Evolutionary conservation across 2,888 invertebrate species (phyloP).

Genomic region (Dynastes grantii): DNA sequence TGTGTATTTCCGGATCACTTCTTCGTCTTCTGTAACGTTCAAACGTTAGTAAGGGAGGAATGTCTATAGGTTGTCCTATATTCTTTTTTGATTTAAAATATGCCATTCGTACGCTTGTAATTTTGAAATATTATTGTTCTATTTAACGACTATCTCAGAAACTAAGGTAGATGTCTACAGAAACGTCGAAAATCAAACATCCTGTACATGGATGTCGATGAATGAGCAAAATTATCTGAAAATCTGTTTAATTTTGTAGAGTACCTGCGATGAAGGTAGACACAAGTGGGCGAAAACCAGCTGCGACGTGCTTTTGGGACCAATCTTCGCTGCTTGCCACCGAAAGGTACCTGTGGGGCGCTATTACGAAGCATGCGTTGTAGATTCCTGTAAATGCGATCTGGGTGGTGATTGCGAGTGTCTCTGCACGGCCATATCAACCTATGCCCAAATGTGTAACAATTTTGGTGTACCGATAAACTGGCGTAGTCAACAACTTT

Average conservation of each 20-base stretch:
- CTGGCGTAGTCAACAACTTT: conserved; percentile 15
- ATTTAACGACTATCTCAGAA: too few species aligned
- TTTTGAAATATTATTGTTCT: too few species aligned
- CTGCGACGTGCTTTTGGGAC: not conserved
- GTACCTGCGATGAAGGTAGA: not conserved
- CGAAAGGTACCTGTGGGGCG: not conserved
- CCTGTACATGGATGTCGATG: not conserved
- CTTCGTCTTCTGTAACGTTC: too few species aligned
- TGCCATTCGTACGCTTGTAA: too few species aligned
- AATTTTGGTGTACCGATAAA: conserved; percentile 18
- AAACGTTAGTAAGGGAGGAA: too few species aligned
- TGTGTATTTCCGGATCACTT: too few species aligned
- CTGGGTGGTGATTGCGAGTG: conserved; percentile 24
- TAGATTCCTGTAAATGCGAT: conserved; percentile 30
- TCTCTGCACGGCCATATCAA: conserved; percentile 13
- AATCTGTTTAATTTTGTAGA: conserved; percentile 9
- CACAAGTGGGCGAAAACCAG: conserved; percentile 5
- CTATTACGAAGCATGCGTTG: conserved; percentile 29
- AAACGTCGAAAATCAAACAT: not conserved
- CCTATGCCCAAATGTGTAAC: conserved; percentile 28
- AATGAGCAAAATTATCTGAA: not conserved
- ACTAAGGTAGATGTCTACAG: too few species aligned
- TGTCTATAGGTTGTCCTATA: too few species aligned
- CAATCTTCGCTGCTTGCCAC: conserved; percentile 10
- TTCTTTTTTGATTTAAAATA: too few species aligned